Percentiles rank a stretch among this genome's conserved stretches.
These are phyloP conservation scores for Bucorvus abyssinicus DNA, from an alignment of 2,797 vertebrate species.

Conservation along the genomic window DNA sequence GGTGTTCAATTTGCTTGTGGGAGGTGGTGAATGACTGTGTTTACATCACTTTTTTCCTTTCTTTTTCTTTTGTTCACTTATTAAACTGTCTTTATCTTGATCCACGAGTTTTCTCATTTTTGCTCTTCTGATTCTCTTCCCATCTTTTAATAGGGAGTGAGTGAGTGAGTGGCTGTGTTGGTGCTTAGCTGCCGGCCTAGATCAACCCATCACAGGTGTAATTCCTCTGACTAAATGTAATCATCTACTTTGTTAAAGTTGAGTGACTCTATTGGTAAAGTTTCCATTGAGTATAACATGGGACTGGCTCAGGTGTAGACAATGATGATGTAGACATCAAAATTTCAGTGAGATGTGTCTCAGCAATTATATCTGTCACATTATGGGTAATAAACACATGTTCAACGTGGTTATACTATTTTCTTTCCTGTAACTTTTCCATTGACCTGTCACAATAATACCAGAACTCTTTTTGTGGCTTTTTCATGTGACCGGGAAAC, in stretches of 20 bases:
- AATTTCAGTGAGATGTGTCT: not conserved
- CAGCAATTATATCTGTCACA: not conserved
- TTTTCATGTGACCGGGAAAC: not conserved
- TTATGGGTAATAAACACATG: not conserved
- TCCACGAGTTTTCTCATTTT: not conserved
- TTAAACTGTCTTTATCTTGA: not conserved
- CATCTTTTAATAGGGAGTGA: not conserved
- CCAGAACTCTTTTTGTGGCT: not conserved
- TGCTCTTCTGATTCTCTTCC: not conserved
- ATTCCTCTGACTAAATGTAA: not conserved
- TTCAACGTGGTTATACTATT: not conserved
- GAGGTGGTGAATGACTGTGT: not conserved
- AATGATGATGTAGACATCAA: not conserved
- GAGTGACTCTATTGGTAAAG: not conserved
- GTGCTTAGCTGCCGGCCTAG: not conserved
- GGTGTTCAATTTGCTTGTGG: not conserved
- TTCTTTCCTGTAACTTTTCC: not conserved
- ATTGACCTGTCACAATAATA: not conserved
- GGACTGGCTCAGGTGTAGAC: not conserved
- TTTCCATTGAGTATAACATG: not conserved
- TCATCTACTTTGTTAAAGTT: not conserved
- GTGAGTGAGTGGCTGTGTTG: not conserved
- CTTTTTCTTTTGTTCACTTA: not conserved
- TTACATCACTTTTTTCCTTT: not conserved
- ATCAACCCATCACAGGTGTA: not conserved